Percentiles rank a stretch among this genome's conserved stretches.
phyloP scores from a whole-genome alignment of 1,140 invertebrate species.

The Gonatopus flavifemur region DNA sequence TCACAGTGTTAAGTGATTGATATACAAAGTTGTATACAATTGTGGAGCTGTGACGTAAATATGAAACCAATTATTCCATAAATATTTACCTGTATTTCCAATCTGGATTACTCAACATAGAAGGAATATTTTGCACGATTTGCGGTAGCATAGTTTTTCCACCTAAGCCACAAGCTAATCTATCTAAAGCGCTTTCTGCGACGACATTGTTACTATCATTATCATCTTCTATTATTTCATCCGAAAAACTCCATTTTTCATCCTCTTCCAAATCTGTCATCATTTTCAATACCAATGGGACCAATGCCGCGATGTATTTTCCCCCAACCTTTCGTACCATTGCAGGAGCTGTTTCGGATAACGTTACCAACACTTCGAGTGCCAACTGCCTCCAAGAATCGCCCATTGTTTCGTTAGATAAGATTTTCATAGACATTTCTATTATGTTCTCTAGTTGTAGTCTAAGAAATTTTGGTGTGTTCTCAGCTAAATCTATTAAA shows the following conservation, averaged over 20 bases:
- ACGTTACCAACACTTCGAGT: slow-evolving; percentile 91
- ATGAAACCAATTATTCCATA: background rate
- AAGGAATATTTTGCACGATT: slow-evolving; percentile 81
- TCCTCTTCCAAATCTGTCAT: slow-evolving; percentile 98
- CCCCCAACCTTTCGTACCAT: slow-evolving; percentile 90
- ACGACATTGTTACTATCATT: slow-evolving; percentile 88
- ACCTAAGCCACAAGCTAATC: slow-evolving; percentile 92
- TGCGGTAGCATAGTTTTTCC: slow-evolving; percentile 93
- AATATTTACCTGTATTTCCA: slow-evolving; percentile 70
- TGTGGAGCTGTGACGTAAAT: slow-evolving; percentile 43
- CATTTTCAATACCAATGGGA: slow-evolving; percentile 86
- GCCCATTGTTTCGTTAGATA: slow-evolving; percentile 64
- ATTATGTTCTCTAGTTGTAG: slow-evolving; percentile 85
- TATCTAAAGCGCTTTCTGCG: slow-evolving; percentile 94
- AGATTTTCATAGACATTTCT: slow-evolving; percentile 87
- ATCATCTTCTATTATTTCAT: slow-evolving; percentile 72
- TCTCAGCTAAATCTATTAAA: slow-evolving; percentile 91
- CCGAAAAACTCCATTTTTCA: slow-evolving; percentile 71
- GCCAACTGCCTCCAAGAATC: slow-evolving; percentile 89
- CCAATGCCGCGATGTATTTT: slow-evolving; percentile 76
- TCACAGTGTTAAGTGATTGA: slow-evolving; percentile 49
- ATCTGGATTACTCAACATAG: slow-evolving; percentile 82
- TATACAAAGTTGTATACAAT: slow-evolving; percentile 26
- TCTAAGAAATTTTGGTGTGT: slow-evolving; percentile 88
- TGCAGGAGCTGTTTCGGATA: slow-evolving; percentile 92